phyloP scores from a whole-genome alignment of 2,888 invertebrate genomes.

The Bugula neritina region DNA sequence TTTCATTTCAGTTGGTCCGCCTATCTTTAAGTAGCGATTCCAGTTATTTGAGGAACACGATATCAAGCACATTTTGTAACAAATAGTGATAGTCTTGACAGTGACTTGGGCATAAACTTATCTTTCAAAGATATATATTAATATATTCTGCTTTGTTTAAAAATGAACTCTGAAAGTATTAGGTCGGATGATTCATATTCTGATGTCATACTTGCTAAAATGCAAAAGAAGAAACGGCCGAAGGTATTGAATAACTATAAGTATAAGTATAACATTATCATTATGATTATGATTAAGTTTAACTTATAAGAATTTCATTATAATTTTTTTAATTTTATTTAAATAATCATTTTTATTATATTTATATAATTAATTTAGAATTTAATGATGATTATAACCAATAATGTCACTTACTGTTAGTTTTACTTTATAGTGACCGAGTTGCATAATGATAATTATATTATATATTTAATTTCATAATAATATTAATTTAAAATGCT shows the following conservation, averaged over 20 bases:
- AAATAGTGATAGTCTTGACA: too few relatives aligned
- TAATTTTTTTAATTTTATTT: background rate
- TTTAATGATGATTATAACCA: background rate
- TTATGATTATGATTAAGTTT: background rate
- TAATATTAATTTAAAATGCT: too few relatives aligned
- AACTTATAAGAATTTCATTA: background rate
- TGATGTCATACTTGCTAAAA: background rate
- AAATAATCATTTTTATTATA: background rate
- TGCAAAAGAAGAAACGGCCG: background rate
- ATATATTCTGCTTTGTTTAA: background rate
- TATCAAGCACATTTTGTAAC: too few relatives aligned
- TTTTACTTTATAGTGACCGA: too few relatives aligned
- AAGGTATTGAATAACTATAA: background rate
- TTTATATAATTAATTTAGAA: background rate
- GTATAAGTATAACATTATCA: background rate
- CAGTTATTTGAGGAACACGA: too few relatives aligned
- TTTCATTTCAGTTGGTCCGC: too few relatives aligned
- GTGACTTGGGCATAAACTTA: too few relatives aligned
- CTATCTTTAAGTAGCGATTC: too few relatives aligned
- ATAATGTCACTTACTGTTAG: too few relatives aligned
- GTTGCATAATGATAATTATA: too few relatives aligned
- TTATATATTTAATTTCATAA: too few relatives aligned
- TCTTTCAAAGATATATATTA: too few relatives aligned
- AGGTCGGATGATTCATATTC: background rate
- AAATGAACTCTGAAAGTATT: background rate